Base-by-base conservation (phyloP, 2,888 invertebrate species). In the Petrolisthes cinctipes region DNA sequence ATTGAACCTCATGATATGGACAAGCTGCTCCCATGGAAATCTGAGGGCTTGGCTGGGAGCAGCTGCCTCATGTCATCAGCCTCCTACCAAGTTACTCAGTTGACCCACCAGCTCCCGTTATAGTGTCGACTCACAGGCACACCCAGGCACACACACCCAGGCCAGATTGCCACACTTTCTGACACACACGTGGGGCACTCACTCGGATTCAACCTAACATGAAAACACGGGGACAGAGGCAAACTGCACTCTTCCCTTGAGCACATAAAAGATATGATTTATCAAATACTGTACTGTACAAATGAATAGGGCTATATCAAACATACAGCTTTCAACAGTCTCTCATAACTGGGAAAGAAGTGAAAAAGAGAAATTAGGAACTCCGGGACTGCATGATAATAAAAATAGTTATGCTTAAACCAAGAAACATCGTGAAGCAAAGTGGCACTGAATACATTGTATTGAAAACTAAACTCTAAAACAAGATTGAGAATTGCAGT, bases 101-200 rank as follows among this genome's bases (percentile, higher is more conserved):
- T 73, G 79, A 83, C 84, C 87, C 82, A 87, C 83, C 87, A 87
- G 87, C 83, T 87, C 84, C 84, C 81, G 83, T 83, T 57, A 68
- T 87, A 57, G 81, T 73, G 56, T 71, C 54, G 80, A 78, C 84
- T 81, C 73, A 84, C 87, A 83, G 84, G 87, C 87, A 87, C 83
- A 87, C 84, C 87, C 83, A 87, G 80, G 83, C 80, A 61, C 23
- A 82, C 51, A 37, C 37, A 37, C 54, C 82, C 68, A 68, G 54
- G 56, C 79, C 66, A 82, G 61, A 82, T 51, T 56, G 61, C 37
- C 61, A 82, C 75, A 82, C 61, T 86, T 53, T 17, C 61, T 66
- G 9, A 78, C 51, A 61, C 20, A 11, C 80, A 79, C 80, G 71
- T 66, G 20, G 17, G 11, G 17, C 76, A 54, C 57, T 82, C 82